Conservation (phyloP, 2,888 invertebrate genomes). For the Galerucella nymphaeae region DNA sequence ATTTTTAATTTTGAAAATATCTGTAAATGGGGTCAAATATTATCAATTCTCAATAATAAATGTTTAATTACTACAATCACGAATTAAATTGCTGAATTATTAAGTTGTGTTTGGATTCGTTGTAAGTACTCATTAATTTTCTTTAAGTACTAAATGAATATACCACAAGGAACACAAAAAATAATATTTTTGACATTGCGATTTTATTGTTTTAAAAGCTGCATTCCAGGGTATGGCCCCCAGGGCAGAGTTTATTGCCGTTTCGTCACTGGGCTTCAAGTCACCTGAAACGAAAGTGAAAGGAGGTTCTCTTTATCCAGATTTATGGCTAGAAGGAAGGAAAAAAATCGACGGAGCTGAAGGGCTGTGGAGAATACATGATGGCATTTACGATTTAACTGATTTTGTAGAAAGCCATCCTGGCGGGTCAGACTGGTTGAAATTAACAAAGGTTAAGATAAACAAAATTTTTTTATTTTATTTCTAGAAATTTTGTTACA, state of each 20-base stretch:
- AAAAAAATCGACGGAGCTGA: constrained; percentile 77
- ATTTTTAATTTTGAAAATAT: neutral
- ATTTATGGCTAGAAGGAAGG: constrained; percentile 73
- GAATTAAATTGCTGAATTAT: too few species aligned
- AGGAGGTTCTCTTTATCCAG: constrained; percentile 44
- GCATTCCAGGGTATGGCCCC: constrained; percentile 31
- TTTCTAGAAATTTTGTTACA: too few species aligned
- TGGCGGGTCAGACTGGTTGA: constrained; percentile 83
- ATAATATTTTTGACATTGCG: neutral
- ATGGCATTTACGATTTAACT: constrained; percentile 85
- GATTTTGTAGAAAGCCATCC: constrained; percentile 85
- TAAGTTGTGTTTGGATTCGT: too few species aligned
- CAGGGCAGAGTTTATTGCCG: constrained; percentile 37
- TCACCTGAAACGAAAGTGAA: constrained; percentile 46
- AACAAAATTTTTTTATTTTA: too few species aligned
- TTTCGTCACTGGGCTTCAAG: constrained; percentile 51
- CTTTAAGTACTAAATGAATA: too few species aligned
- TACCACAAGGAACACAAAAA: too few species aligned
- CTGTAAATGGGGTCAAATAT: neutral
- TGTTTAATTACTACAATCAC: neutral
- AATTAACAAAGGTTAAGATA: constrained; percentile 71
- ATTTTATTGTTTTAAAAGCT: neutral
- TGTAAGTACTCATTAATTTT: too few species aligned
- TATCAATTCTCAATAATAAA: neutral
- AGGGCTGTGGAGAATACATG: constrained; percentile 81